Evolutionary conservation across 2,113 vertebrate genomes (phyloP).

Genomic region (Tricholaema leucomelas): DNA sequence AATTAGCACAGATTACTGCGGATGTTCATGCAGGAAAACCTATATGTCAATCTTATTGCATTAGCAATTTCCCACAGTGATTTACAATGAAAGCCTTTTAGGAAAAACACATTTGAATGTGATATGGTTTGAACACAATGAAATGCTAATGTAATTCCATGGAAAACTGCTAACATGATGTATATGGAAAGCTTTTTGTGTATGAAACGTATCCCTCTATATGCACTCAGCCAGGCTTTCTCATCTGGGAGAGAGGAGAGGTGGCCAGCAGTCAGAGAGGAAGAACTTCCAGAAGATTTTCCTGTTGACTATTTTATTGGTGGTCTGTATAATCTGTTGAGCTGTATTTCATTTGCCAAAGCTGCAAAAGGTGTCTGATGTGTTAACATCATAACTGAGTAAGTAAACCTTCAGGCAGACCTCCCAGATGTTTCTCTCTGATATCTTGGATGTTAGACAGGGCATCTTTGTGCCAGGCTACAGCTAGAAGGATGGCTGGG

Average conservation of each 20-base stretch:
- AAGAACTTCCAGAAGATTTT: background rate
- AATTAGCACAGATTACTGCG: conserved; percentile 30
- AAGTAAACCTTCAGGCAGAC: background rate
- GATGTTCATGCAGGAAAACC: conserved; percentile 40
- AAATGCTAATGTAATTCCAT: conserved; percentile 45
- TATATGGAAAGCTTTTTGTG: background rate
- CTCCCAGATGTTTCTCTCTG: background rate
- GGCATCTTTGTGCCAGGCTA: background rate
- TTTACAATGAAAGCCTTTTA: conserved; percentile 67
- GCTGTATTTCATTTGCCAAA: background rate
- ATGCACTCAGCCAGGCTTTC: background rate
- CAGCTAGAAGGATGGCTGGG: background rate
- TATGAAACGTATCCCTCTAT: background rate
- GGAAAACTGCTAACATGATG: conserved; percentile 35
- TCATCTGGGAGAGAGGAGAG: background rate
- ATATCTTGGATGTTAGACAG: background rate
- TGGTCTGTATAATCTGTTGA: background rate
- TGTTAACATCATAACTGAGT: background rate
- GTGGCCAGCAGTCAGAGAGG: background rate
- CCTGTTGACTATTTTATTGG: background rate
- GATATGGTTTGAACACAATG: conserved; percentile 28
- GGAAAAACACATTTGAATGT: conserved; percentile 52
- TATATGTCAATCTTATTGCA: conserved; percentile 61
- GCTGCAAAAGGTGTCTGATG: background rate
- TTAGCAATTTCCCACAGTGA: conserved; percentile 66